These are phyloP conservation scores for Drosophila subobscura DNA, from an alignment of 1,140 invertebrate species.

Conservation along the genomic window DNA sequence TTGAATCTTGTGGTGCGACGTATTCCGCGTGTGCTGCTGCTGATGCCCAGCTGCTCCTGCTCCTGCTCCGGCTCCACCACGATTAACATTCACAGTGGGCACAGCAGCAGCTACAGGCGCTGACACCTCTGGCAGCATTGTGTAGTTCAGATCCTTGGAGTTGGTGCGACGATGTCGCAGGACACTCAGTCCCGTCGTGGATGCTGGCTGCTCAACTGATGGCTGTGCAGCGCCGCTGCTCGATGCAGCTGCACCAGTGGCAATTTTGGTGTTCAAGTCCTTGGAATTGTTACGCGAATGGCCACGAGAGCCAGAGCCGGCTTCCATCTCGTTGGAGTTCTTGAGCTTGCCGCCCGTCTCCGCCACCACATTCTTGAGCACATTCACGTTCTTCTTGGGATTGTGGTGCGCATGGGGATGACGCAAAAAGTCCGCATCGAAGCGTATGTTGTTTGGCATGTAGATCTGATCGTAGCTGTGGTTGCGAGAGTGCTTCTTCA, in stretches of 20 bases:
- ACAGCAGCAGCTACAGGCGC: conserved; percentile 2
- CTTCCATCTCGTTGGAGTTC: conserved; percentile 78
- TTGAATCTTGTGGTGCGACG: conserved; percentile 80
- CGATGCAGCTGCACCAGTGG: conserved; percentile 14
- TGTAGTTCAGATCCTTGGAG: conserved; percentile 84
- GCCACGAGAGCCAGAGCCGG: conserved; percentile 46
- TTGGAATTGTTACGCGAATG: conserved; percentile 86
- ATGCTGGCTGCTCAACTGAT: conserved; percentile 5
- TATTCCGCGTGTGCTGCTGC: conserved; percentile 57
- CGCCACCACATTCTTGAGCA: conserved; percentile 72
- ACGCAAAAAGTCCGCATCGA: conserved; percentile 79
- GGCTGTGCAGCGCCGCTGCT: conserved; percentile 10
- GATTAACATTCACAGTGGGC: conserved; percentile 4
- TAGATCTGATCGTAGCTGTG: conserved; percentile 83
- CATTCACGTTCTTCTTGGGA: conserved; percentile 78
- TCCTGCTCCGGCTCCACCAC: too few species aligned
- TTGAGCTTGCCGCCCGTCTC: conserved; percentile 59
- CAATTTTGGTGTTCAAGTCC: conserved; percentile 83
- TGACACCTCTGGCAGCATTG: conserved; percentile 37
- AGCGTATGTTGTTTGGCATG: conserved; percentile 83
- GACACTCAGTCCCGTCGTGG: conserved; percentile 82
- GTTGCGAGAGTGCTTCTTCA: conserved; percentile 82
- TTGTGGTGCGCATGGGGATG: conserved; percentile 53
- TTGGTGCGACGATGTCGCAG: conserved; percentile 86
- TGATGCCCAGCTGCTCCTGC: conserved; percentile 16